Evolutionary conservation across 2,113 vertebrate genomes (phyloP), one percentile per base, ranked within the genome.

Genomic region (Pica pica): DNA sequence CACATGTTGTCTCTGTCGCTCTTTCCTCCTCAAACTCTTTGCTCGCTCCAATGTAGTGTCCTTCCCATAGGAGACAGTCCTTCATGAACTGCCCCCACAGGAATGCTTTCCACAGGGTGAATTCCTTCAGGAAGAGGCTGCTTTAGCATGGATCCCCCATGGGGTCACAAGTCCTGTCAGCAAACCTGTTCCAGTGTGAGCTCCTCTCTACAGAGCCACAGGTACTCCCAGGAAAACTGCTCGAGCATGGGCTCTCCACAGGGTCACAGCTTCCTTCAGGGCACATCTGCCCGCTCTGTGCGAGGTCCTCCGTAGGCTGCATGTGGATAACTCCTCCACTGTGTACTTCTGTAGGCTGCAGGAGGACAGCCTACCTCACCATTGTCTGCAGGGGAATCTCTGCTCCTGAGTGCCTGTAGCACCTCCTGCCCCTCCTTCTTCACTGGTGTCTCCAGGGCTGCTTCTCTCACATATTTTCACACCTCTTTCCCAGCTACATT

Each of bases 1-100:
- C 21, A 18, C 0, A 3, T 0, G 0, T 26, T 80, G 3, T 39
- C 50, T 41, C 30, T 80, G 42, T 28, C 0, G 0, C 30, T 42
- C 31, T 16, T 63, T 55, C 10, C 30, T 71, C 13, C 27, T 77
- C 78, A 16, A 6, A 20, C 14, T 30, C 42, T 67, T 35, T 33
- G 3, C 57, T 44, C 9, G 1, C 31, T 64, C 8, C 37, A 55
- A 5, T 3, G 1, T 20, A 22, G 26, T 14, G 21, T 68, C 14
- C 6, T 50, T 14, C 27, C 22, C 30, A 19, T 5, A 13, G 30
- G 22, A 55, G 12, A 30, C 10, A 9, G 9, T 47, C 20, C 37
- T 69, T 37, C 63, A 16, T 2, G 2, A 75, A 28, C 27, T 64
- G 13, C 2, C 17, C n/a, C 47, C 67, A 4, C 4, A 12, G 61